Evolutionary conservation across 2,888 invertebrate species (phyloP).

Genomic region (Oscheius myriophilus): DNA sequence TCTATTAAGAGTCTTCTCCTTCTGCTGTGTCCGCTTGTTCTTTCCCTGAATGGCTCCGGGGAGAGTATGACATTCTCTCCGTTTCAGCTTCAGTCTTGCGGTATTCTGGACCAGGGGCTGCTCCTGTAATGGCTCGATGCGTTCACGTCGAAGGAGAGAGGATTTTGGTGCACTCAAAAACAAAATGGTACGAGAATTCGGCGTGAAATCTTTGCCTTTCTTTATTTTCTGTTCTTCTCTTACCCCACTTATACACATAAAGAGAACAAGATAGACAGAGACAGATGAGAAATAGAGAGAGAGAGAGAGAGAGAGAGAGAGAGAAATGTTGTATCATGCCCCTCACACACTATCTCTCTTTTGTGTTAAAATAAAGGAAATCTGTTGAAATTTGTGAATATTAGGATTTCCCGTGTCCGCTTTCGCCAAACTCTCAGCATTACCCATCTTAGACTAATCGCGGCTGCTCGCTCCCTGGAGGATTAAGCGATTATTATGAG

Average conservation of each 20-base stretch:
- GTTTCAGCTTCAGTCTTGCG: constrained; percentile 47
- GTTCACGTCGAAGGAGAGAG: constrained; percentile 55
- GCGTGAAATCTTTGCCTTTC: not conserved
- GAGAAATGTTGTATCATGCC: no score
- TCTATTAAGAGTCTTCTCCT: constrained; percentile 23
- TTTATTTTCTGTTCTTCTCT: not conserved
- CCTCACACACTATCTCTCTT: no score
- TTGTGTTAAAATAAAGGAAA: no score
- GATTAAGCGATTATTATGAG: not conserved
- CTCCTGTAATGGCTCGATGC: constrained; percentile 53
- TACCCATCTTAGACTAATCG: no score
- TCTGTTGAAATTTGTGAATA: no score
- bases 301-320: no score
- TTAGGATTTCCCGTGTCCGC: no score
- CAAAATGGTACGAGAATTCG: constrained; percentile 47
- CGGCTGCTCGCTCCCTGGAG: not conserved
- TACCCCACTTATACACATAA: no score
- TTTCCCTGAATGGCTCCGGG: constrained; percentile 60
- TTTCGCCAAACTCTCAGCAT: no score
- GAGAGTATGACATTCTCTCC: constrained; percentile 54
- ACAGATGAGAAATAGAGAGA: no score
- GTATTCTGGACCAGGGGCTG: constrained; percentile 41
- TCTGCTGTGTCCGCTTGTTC: constrained; percentile 53
- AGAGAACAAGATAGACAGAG: no score
- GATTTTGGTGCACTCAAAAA: constrained; percentile 58